phyloP scores from a whole-genome alignment of 2,113 vertebrate species.

The Geothlypis trichas region DNA sequence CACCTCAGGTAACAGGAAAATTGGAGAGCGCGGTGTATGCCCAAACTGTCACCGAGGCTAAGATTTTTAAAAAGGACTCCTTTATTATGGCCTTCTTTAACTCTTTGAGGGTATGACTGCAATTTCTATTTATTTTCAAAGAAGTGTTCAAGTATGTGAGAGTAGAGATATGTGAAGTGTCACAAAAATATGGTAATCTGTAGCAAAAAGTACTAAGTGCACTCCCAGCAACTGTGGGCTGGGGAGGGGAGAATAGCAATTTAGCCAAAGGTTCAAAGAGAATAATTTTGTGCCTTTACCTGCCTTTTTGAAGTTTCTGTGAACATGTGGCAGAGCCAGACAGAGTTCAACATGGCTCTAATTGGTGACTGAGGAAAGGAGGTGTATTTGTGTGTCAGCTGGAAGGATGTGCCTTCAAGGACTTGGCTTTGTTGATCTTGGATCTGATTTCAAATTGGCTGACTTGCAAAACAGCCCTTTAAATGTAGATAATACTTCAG shows the following conservation, averaged over 20 bases:
- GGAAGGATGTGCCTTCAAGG: conserved; percentile 28
- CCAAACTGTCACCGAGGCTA: not conserved
- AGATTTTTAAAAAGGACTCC: not conserved
- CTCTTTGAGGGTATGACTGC: not conserved
- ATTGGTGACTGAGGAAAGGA: not conserved
- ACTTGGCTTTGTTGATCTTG: not conserved
- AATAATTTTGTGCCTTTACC: not conserved
- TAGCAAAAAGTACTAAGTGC: not conserved
- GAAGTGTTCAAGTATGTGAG: not conserved
- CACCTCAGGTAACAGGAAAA: not conserved
- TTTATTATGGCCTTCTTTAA: not conserved
- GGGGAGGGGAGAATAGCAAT: not conserved
- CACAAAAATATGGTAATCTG: not conserved
- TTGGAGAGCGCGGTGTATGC: not conserved
- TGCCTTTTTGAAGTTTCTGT: conserved; percentile 5
- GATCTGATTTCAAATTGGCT: conserved; percentile 32
- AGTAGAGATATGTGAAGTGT: not conserved
- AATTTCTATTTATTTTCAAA: not conserved
- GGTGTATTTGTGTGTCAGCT: conserved; percentile 22
- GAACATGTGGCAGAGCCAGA: not conserved
- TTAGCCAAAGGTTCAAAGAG: not conserved
- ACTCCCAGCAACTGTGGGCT: not conserved
- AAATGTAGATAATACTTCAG: not conserved
- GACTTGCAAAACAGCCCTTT: conserved; percentile 20
- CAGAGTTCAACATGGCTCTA: not conserved